Percentiles rank a stretch among this genome's conserved stretches.
Evolutionary conservation across 2,797 vertebrate species (phyloP).

Genomic region (Notolepis coatsorum): DNA sequence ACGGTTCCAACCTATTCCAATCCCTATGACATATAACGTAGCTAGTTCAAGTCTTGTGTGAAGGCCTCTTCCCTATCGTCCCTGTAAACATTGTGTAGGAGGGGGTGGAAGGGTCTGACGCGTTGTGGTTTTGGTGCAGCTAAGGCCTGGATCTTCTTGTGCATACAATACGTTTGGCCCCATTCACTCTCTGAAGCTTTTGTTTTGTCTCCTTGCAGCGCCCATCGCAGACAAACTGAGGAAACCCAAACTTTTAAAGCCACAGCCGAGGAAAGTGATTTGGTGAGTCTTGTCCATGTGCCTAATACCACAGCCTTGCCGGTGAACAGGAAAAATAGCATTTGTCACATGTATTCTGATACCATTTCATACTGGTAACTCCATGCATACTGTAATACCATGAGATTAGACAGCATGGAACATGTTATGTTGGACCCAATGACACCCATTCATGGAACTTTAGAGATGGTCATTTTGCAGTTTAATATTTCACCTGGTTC

Average conservation of each 20-base stretch:
- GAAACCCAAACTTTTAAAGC: constrained; percentile 93
- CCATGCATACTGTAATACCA: too few species aligned
- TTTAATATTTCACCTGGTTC: too few species aligned
- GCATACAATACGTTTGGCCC: constrained; percentile 11
- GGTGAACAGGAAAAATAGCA: too few species aligned
- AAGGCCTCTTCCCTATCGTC: not conserved
- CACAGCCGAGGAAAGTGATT: constrained; percentile 87
- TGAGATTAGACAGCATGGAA: too few species aligned
- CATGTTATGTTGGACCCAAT: too few species aligned
- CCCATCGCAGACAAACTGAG: constrained; percentile 86
- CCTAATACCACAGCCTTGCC: too few species aligned
- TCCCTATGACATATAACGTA: too few species aligned
- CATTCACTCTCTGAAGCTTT: constrained; percentile 3
- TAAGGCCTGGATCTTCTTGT: constrained; percentile 3
- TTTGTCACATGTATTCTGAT: too few species aligned
- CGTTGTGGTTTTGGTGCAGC: constrained; percentile 7
- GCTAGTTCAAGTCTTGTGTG: not conserved
- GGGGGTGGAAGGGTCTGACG: not conserved
- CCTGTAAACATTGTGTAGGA: not conserved
- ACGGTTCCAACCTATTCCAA: too few species aligned
- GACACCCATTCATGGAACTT: too few species aligned
- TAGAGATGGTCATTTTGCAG: too few species aligned
- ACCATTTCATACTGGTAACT: too few species aligned
- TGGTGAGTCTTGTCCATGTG: constrained; percentile 84
- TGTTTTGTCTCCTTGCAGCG: constrained; percentile 72